Evolutionary conservation across 2,888 invertebrate species (phyloP), one percentile per base, ranked within the genome.

Genomic region (Muschampia plurimacula): DNA sequence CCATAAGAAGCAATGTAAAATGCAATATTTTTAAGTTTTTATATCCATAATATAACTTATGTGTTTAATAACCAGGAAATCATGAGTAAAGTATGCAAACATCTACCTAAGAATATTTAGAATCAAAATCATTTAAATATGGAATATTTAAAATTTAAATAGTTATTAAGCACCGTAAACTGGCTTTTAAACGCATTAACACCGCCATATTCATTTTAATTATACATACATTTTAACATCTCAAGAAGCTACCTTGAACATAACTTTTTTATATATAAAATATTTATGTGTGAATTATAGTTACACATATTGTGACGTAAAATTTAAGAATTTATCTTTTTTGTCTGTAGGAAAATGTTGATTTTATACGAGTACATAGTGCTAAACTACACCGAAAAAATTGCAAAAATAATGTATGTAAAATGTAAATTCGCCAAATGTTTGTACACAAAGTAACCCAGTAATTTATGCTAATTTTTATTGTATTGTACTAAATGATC

Each of bases 201-300:
- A 46, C 28, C 36, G 28, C 4, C 57, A 68, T 60, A 59, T 60
- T 46, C 32, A 60, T 15, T 55, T 67, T 67, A 67, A 67, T 67
- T 57, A 32, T 32, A 32, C 32, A 57, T 41, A 57, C 41, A 41
- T 41, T 28, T 39, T 57, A 57, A 57, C 57, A 67, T n/a, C 49
- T 15, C 55, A 22, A 22, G 9, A 32, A 44, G n/a, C 13, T 2
- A 44, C 67, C 67, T 68, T 68, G 67, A 32, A 68, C n/a, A 60
- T 59, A 44, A 46, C 44, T 60, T 46, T 68, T 68, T 49, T 12
- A 49, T 49, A 49, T 13, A n/a, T 12, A 44, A 28, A 32, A 32
- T 32, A 2, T 4, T 32, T 4, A 15, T 22, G 55, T 55, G n/a
- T 55, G 22, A 55, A 55, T 41, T 63, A 60, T 60, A 52, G 62